Base-by-base conservation (phyloP, 2,888 invertebrate genomes). In the Morpho achilles region DNA sequence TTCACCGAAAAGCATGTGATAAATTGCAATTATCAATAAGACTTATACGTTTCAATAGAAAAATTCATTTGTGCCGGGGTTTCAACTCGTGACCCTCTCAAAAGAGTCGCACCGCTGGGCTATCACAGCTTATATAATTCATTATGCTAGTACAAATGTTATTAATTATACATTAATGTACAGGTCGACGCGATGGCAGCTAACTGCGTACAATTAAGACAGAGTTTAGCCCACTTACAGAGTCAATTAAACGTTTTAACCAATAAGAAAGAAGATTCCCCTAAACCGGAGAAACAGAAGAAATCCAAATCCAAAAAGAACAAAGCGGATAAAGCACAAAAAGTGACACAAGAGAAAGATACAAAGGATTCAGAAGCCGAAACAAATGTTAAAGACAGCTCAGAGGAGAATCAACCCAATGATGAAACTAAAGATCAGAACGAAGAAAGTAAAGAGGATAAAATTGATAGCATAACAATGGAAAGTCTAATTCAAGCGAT, bases 181-280 rank as follows among this genome's bases (percentile, higher is more conserved):
- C 66, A 93, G 91, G 91, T 93, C 58, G 93, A 93, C 63, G 84
- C 91, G 6, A 93, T 93, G 93, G 88, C 92, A 0, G 91, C 91
- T 0, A 93, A 92, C 69, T 93, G 93, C 68, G 92, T 91, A 0
- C 92, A 93, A 62, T 75, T 93, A 0, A 90, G 92, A 56, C 91
- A 93, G 69, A 92, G 92, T 23, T 76, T 93, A n/a, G 91, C 92
- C 1, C 91, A 92, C 63, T 74, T 93, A 8, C 93, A 93, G 65
- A 91, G 80, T 49, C 92, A 93, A 73, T 77, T 93, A 63, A 92
- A 92, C 65, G 84, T 82, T 0, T 72, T 91, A 8, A 87, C 88
- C 1, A 84, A 72, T 53, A 79, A 79, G 62, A 71, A 68, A 49
- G 82, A 83, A 40, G 88, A 82, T 65, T 68, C 86, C 0, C 73